These are phyloP conservation scores for Leptestheria dahalacensis DNA, from an alignment of 1,140 invertebrate genomes.

Conservation along the genomic window DNA sequence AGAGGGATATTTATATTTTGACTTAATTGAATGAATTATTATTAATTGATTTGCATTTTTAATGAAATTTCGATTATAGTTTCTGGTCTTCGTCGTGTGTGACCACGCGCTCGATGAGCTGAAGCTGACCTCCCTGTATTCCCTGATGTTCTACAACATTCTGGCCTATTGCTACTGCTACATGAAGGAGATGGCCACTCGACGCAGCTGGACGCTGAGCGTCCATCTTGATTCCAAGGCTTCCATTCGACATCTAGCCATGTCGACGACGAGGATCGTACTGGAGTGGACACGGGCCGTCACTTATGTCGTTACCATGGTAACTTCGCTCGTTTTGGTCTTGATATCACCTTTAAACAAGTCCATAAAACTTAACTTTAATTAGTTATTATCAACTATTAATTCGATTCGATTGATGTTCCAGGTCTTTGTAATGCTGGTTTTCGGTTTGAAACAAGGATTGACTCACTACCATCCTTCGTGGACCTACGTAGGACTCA, in stretches of 20 bases:
- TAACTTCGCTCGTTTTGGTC: slow-evolving; percentile 55
- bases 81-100: slow-evolving; percentile 53
- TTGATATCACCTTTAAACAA: too few relatives aligned
- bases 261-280: slow-evolving; percentile 62
- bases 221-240: slow-evolving; percentile 53
- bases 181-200: slow-evolving; percentile 50
- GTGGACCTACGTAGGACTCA: slow-evolving; percentile 41
- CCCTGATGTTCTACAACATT: slow-evolving; percentile 65
- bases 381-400: too few relatives aligned
- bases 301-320: slow-evolving; percentile 61
- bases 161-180: slow-evolving; percentile 58
- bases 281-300: slow-evolving; percentile 67
- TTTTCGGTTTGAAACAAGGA: slow-evolving; percentile 58
- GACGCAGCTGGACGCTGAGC: slow-evolving; percentile 57
- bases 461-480: slow-evolving; percentile 54
- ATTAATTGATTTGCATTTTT: too few relatives aligned
- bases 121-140: slow-evolving; percentile 49
- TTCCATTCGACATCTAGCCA: slow-evolving; percentile 56
- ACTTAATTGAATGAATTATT: too few relatives aligned
- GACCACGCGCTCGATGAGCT: slow-evolving; percentile 45
- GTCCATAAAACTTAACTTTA: too few relatives aligned
- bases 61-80: too few relatives aligned
- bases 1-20: too few relatives aligned
- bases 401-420: too few relatives aligned
- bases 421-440: too few relatives aligned